A percentile compares a stretch with the other conserved stretches of the same genome.
phyloP scores from a whole-genome alignment of 1,140 invertebrate genomes.

The Portunus trituberculatus region DNA sequence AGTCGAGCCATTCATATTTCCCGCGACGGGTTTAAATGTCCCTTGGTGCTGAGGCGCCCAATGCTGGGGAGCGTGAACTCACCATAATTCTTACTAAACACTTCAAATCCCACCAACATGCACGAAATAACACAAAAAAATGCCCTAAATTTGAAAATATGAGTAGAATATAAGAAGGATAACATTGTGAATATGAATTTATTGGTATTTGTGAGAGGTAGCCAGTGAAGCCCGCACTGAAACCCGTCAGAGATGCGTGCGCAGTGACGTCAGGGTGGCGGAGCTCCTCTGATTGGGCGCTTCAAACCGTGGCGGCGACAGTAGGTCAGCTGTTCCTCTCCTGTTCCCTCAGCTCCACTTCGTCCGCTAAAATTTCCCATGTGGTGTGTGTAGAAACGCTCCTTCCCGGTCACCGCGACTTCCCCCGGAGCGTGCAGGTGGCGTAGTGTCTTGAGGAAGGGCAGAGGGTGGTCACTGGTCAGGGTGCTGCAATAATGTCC shows the following conservation, averaged over 20 bases:
- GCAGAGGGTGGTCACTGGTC: neutral
- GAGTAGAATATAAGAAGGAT: neutral
- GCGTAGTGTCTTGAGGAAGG: neutral
- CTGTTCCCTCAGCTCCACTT: neutral
- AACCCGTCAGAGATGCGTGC: constrained; percentile 61
- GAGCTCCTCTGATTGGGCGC: constrained; percentile 53
- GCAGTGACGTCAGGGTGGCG: constrained; percentile 3
- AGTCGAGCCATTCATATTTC: constrained; percentile 65
- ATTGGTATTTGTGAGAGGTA: no score
- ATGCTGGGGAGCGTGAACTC: neutral
- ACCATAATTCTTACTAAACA: no score
- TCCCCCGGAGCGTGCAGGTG: neutral
- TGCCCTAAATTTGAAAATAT: no score
- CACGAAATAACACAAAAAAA: neutral
- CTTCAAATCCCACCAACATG: neutral
- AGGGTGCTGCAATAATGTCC: constrained; percentile 5
- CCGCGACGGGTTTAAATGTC: constrained; percentile 70
- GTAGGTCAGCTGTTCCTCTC: constrained; percentile 34
- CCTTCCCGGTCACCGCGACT: neutral
- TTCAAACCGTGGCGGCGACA: constrained; percentile 62
- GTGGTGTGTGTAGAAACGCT: constrained; percentile 26
- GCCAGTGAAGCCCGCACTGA: no score
- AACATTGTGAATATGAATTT: no score
- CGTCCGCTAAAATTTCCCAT: constrained; percentile 19
- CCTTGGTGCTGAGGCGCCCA: constrained; percentile 46